Percentiles rank a stretch among this genome's conserved stretches.
Conservation (phyloP, 1,140 invertebrate genomes). For the Leptopilina clavipes region DNA sequence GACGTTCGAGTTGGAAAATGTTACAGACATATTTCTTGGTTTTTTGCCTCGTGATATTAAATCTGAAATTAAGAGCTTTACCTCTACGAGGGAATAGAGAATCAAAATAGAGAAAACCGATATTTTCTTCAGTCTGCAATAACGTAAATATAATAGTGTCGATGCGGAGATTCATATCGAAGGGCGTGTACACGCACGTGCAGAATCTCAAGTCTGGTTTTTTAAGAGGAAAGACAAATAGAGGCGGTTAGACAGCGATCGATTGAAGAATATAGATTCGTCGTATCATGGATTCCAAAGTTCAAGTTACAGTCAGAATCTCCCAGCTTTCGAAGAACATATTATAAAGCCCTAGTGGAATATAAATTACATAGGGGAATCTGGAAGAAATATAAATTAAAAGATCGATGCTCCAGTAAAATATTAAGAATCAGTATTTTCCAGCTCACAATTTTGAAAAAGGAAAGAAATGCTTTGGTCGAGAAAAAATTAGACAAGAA, state of each 20-base stretch:
- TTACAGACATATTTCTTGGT: not conserved
- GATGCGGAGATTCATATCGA: not conserved
- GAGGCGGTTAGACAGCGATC: not conserved
- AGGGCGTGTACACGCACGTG: slow-evolving; percentile 20
- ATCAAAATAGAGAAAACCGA: not conserved
- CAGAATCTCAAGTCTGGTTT: slow-evolving; percentile 12
- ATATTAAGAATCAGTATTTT: too few relatives aligned
- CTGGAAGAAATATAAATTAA: not conserved
- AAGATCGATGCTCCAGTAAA: not conserved
- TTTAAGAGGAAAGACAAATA: slow-evolving; percentile 19
- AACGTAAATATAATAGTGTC: slow-evolving; percentile 21
- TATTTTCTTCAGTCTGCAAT: not conserved
- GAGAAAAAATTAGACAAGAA: not conserved
- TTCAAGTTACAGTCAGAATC: not conserved
- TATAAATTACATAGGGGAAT: not conserved
- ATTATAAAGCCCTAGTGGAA: not conserved
- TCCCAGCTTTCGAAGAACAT: not conserved
- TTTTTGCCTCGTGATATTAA: not conserved
- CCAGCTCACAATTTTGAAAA: too few relatives aligned
- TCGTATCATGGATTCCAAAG: not conserved
- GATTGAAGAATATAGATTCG: slow-evolving; percentile 1
- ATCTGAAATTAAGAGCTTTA: not conserved
- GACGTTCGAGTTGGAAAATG: not conserved
- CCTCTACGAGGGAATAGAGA: not conserved
- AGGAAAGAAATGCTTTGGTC: too few relatives aligned